A percentile compares a stretch with the other conserved stretches of the same genome.
phyloP scores from a whole-genome alignment of 1,140 invertebrate genomes.

The Gonioctena quinquepunctata region DNA sequence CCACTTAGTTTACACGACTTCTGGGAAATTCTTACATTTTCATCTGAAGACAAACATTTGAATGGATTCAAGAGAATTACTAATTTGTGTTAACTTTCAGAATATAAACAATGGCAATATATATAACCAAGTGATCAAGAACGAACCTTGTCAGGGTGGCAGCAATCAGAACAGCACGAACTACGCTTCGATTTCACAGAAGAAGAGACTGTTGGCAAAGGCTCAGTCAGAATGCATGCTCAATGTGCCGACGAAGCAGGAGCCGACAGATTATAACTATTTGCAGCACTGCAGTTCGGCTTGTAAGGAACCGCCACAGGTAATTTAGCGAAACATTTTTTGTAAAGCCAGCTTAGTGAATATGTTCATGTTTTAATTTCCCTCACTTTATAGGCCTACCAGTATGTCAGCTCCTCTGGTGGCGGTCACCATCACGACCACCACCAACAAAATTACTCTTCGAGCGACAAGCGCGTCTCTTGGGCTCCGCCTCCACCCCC shows the following conservation, averaged over 20 bases:
- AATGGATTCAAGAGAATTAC: too few species aligned
- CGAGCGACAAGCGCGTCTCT: slow-evolving; percentile 62
- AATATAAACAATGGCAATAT: neutral
- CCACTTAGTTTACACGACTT: too few species aligned
- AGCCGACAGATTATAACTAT: slow-evolving; percentile 54
- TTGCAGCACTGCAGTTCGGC: slow-evolving; percentile 48
- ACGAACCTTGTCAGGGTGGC: slow-evolving; percentile 61
- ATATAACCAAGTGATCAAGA: slow-evolving; percentile 57
- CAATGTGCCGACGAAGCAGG: slow-evolving; percentile 56
- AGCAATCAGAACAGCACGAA: slow-evolving; percentile 35
- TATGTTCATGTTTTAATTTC: too few species aligned
- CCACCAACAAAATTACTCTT: slow-evolving; percentile 25
- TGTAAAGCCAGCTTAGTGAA: too few species aligned
- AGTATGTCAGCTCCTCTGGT: slow-evolving; percentile 21
- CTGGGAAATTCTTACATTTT: too few species aligned
- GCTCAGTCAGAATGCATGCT: slow-evolving; percentile 82
- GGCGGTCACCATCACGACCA: too few species aligned
- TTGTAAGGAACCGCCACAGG: slow-evolving; percentile 53
- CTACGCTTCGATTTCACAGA: slow-evolving; percentile 65
- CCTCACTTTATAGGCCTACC: slow-evolving; percentile 9
- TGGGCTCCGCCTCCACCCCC: slow-evolving; percentile 61
- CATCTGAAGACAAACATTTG: too few species aligned
- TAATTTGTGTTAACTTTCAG: too few species aligned
- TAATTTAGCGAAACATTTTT: too few species aligned
- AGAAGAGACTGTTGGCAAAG: slow-evolving; percentile 84